These are phyloP conservation scores for Drosophila leontia DNA, from an alignment of 1,140 invertebrate species.

Conservation along the genomic window DNA sequence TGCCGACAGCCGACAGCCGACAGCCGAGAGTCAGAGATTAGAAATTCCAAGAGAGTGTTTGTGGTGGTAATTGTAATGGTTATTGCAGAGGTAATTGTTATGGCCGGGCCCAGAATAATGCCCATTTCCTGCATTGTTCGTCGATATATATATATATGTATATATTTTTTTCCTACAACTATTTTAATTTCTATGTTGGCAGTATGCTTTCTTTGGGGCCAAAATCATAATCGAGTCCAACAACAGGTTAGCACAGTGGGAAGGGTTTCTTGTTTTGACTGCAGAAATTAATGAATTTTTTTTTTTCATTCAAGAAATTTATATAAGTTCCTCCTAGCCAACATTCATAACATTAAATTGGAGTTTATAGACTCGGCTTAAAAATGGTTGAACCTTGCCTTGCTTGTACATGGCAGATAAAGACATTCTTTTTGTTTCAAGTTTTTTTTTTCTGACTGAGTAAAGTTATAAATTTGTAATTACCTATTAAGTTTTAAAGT, in stretches of 20 bases:
- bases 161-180: slow-evolving; percentile 1
- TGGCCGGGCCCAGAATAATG: slow-evolving; percentile 56
- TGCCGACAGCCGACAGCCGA: neutral
- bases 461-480: too few species aligned
- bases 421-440: neutral
- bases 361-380: neutral
- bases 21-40: slow-evolving; percentile 30
- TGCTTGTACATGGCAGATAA: neutral
- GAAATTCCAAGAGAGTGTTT: slow-evolving; percentile 40
- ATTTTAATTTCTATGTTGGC: slow-evolving; percentile 23
- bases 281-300: neutral
- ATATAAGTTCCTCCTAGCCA: too few species aligned
- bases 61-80: slow-evolving; percentile 45
- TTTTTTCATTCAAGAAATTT: too few species aligned
- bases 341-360: neutral
- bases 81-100: slow-evolving; percentile 47
- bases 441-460: too few species aligned
- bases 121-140: slow-evolving; percentile 54
- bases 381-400: neutral
- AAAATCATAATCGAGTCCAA: slow-evolving; percentile 17
- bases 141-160: neutral
- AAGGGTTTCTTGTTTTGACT: neutral
- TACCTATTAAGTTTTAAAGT: neutral
- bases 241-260: slow-evolving; percentile 16
- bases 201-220: slow-evolving; percentile 22